Percentiles rank a stretch among this genome's conserved stretches.
These are phyloP conservation scores for Syngnathus acus DNA, from an alignment of 2,797 vertebrate species.

Conservation along the genomic window DNA sequence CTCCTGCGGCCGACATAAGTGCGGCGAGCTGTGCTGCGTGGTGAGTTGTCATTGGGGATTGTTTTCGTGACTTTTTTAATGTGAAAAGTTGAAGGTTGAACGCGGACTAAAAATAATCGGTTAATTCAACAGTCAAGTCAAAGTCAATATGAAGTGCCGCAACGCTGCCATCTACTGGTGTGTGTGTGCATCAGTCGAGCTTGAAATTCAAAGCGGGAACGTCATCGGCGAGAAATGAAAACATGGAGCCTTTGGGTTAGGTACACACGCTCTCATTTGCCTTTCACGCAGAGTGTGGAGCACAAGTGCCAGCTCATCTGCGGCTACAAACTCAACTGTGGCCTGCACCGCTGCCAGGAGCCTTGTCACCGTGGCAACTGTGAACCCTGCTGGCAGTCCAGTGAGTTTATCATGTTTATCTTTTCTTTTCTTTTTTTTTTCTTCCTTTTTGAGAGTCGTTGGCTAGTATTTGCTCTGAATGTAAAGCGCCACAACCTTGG, in stretches of 20 bases:
- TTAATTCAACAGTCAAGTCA: no score
- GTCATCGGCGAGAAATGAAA: no score
- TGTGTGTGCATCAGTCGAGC: no score
- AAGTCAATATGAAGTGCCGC: no score
- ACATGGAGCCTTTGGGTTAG: no score
- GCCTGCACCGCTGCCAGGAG: constrained; percentile 93
- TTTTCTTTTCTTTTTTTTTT: constrained; percentile 1
- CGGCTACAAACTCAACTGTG: constrained; percentile 92
- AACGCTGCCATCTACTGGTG: no score
- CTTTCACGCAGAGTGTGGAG: constrained; percentile 71
- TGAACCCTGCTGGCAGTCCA: constrained; percentile 95
- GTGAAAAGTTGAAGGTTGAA: no score
- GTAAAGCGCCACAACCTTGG: background rate
- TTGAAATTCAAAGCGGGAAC: no score
- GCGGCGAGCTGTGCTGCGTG: constrained; percentile 93
- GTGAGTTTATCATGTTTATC: constrained; percentile 71
- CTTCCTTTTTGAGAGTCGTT: constrained; percentile 6
- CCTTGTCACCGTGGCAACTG: constrained; percentile 95
- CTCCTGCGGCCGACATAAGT: constrained; percentile 92
- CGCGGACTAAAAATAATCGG: no score
- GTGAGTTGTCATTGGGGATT: constrained; percentile 63
- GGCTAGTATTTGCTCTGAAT: background rate
- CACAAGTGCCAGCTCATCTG: constrained; percentile 92
- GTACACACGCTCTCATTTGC: no score
- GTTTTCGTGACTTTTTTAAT: no score